Base-by-base conservation (phyloP, 2,888 invertebrate genomes). In the Dynastes maya region DNA sequence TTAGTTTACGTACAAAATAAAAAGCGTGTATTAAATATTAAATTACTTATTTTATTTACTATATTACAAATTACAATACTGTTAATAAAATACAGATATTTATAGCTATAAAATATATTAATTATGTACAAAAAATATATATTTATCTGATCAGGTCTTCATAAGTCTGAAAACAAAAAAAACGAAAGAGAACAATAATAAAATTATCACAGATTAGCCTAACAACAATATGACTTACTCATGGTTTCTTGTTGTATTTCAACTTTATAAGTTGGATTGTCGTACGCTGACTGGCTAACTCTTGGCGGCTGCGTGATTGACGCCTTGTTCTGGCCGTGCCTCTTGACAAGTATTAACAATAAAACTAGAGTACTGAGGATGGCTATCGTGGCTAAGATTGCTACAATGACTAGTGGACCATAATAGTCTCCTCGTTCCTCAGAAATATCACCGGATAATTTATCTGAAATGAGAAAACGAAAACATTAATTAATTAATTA, bases 251-350 rank as follows among this genome's bases (percentile, higher is more conserved):
- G 96, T 89, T 96, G 96, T 88, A 96, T 93, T 90, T 96, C 96
- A 88, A 97, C 95, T 92, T 97, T 97, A 91, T 97, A 97, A 85
- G 96, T 96, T 65, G 97, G 97, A 90, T 97, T 97, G 89, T 97
- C 97, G 86, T 97, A 97, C 64, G 96, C 95, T n/a, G 96, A 95
- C 72, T 96, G 95, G 83, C 92, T 94, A 86, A 96, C 95, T 82
- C 95, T 89, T 13, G 93, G 92, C 55, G 92, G 92, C 68, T 96
- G 93, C 74, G 96, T 96, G 86, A 96, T 96, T 81, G 96, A 94
- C 86, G 94, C 92, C 87, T 94, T 94, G 86, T 93, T 92, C 85
- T 92, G 92, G 78, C 91, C 91, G 82, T 89, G 93, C 85, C 96
- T 91, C 84, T 94, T 91, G 85, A 97, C 92, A 55, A 97, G 91